Base-by-base conservation (phyloP, 1,140 invertebrate genomes). In the Drosophila prosaltans region DNA sequence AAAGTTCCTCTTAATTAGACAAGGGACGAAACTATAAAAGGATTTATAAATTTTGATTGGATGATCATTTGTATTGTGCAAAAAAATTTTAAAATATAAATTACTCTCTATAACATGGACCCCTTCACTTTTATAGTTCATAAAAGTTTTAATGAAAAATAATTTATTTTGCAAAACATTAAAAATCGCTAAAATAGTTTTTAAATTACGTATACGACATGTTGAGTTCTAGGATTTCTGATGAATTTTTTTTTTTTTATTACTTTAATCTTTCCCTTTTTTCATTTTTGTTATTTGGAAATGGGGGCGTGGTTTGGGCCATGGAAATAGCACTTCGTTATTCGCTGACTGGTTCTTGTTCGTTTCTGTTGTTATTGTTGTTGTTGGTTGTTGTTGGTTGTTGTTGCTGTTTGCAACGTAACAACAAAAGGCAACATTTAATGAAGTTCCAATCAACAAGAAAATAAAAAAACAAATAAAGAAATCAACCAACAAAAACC, bases 401-500 rank as follows among this genome's bases (percentile, higher is more conserved):
- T 51, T 48, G 32, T 7, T 24, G 24, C 21, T 51, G 45, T 51
- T 51, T 26, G 45, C 45, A 51, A 26, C 45, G 51, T 74, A 74
- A 81, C 79, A 71, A 77, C 73, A 71, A 77, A 76, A 63, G 66
- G 74, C 68, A 69, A 74, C 74, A 82, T 82, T 82, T 82, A 82
- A 82, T 82, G 74, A 82, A 82, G 74, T 82, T 82, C 63, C 80
- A 82, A 82, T 82, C 69, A 58, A 81, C 78, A 69, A 60, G 54
- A 59, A 69, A 63, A 80, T 66, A 78, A 78, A 84, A 74, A 85
- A 72, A 36, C 78, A 69, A 84, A 81, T 85, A 85, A 81, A 74
- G 67, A 80, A 85, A 78, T 80, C 66, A 85, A 72, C 39, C 64
- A 67, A 69, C 65, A 78, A 76, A 51, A 58, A 62, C 55, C 40